Base-by-base conservation (phyloP, 2,888 invertebrate genomes). In the Hemaris fuciformis region DNA sequence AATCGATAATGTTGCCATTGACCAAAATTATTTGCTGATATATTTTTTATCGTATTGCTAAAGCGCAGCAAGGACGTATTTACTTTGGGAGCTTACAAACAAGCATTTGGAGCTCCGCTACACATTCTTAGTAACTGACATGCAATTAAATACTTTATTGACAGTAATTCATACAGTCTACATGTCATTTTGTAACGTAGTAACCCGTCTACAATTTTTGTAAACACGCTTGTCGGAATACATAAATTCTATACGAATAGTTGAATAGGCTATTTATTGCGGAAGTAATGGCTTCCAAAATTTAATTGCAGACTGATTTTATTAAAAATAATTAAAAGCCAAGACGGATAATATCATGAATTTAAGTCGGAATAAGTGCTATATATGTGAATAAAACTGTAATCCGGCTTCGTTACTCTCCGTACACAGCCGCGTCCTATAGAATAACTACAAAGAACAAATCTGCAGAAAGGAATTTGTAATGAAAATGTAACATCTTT, bases 211-310 rank as follows among this genome's bases (percentile, higher is more conserved):
- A 87, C 84, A 89, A 91, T 91, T 93, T 93, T 93, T 91, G 93
- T 93, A 93, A 93, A 93, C 93, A 92, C 92, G 93, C 93, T 92
- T 91, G 91, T 91, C 88, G 88, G 72, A 91, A 91, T 90, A 88
- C 85, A 88, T 85, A 88, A 88, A 87, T 85, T 88, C 81, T 89
- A 87, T 87, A 84, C 66, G 83, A 84, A 83, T 85, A 87, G 84
- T 84, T 85, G 84, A 87, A 85, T 87, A 81, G 80, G 89, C 90
- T 91, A 93, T 93, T 91, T 92, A 91, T 88, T 91, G 89, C 91
- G 91, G 93, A 91, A 93, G 92, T 93, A 93, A 93, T 93, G 93
- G 93, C 93, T 93, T 92, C 93, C 93, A 90, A 91, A 88, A 81
- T 89, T 87, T 91, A 91, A 91, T 91, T 91, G 89, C 83, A 84